Evolutionary conservation across 2,888 invertebrate genomes (phyloP), one percentile per base, ranked within the genome.

Genomic region (Drosophila barbarae): DNA sequence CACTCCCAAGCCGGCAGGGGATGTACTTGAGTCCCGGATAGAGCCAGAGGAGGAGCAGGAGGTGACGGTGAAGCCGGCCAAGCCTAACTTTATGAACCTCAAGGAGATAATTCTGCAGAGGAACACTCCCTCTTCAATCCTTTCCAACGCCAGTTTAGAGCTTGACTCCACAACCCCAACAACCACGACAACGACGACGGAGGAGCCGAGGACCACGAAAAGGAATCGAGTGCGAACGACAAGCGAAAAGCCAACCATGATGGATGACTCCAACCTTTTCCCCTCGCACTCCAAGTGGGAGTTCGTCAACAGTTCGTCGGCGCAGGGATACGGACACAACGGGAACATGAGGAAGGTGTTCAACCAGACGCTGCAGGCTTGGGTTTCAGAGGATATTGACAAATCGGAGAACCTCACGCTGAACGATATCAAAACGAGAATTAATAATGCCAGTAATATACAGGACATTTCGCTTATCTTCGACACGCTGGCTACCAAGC

Each of bases 1-100:
- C 1, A 70, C 72, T 1, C 26, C 69, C 3, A 57, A 72, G 15
- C 41, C 74, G 1, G 52, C 32, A 2, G 36, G 49, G 4, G 72
- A 77, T n/a, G 39, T 68, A 0, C 36, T 87, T 96, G 91, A 75
- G 92, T 92, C 88, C 93, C 93, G 89, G 96, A 97, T 92, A 93
- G 91, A 79, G 90, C 91, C 53, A 91, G 88, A 52, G 91, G 88
- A 52, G 91, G 89, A 52, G 91, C 89, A 81, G 9, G 7, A 18
- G 9, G 73, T 73, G 18, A 65, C 52, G 10, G 1, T 26, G 4
- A 26, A n/a, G 1, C 51, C 59, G 5, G 34, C 71, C 0, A 88
- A 85, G 59, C 88, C 89, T 0, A 88, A 82, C 58, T 89, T 90
- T 49, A 66, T 89, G 71, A 89, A 89, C 68, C 85, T 90, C 1